phyloP scores from a whole-genome alignment of 2,113 vertebrate genomes.

The Rhodinocichla rosea region DNA sequence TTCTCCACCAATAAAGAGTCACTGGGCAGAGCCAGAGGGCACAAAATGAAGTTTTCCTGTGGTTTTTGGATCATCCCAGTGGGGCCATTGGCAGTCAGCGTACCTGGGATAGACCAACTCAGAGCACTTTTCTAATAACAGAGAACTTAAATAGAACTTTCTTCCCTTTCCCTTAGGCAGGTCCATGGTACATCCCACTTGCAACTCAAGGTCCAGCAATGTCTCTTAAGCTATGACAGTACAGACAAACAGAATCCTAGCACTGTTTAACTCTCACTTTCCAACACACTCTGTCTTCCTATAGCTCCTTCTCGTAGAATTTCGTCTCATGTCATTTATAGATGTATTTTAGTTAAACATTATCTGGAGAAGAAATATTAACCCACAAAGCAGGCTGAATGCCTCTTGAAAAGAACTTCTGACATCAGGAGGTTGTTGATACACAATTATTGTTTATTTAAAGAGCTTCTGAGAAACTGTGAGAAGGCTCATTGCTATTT shows the following conservation, averaged over 20 bases:
- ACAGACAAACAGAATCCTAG: not conserved
- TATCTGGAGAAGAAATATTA: not conserved
- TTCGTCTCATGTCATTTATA: not conserved
- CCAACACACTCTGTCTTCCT: not conserved
- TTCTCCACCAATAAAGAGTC: not conserved
- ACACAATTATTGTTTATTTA: not conserved
- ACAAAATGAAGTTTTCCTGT: not conserved
- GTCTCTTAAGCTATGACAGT: not conserved
- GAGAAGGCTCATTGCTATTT: slow-evolving; percentile 11
- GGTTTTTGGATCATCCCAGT: not conserved
- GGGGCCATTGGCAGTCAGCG: not conserved
- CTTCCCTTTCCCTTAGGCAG: not conserved
- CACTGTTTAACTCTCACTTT: not conserved
- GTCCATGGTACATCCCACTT: not conserved
- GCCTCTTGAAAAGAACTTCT: not conserved
- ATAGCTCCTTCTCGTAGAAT: not conserved
- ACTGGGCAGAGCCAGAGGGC: not conserved
- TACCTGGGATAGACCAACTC: not conserved
- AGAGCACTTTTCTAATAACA: not conserved
- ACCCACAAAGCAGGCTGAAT: not conserved
- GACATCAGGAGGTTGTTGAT: not conserved
- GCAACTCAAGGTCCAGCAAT: not conserved
- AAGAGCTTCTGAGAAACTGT: not conserved
- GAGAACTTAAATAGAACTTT: not conserved
- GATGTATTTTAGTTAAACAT: not conserved